A percentile compares a stretch with the other conserved stretches of the same genome.
Evolutionary conservation across 2,797 vertebrate genomes (phyloP).

Genomic region (Leptoclinus maculatus): DNA sequence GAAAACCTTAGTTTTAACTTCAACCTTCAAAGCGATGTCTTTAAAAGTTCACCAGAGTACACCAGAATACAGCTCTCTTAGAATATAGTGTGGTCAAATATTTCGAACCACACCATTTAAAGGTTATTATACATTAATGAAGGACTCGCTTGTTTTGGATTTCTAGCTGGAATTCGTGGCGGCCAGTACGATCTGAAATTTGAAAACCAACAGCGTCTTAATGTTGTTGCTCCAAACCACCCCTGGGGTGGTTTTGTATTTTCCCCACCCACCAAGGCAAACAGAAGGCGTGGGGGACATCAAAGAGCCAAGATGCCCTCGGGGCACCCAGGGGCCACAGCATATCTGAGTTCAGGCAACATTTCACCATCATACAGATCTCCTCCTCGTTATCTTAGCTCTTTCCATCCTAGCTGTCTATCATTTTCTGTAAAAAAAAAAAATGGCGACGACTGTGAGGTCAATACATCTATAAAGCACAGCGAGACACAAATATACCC

Average conservation of each 20-base stretch:
- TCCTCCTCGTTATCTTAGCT: conserved; percentile 42
- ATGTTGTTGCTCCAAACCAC: conserved; percentile 67
- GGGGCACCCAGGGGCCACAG: conserved; percentile 54
- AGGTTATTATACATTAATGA: conserved; percentile 49
- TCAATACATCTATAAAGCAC: conserved; percentile 23
- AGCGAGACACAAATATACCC: conserved; percentile 68
- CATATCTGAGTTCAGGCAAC: conserved; percentile 47
- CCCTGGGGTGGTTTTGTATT: conserved; percentile 67
- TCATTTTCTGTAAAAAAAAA: conserved; percentile 21
- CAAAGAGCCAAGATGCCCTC: conserved; percentile 63
- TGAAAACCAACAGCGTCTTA: conserved; percentile 63
- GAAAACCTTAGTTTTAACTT: conserved; percentile 18
- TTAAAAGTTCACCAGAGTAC: conserved; percentile 23
- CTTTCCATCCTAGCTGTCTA: conserved; percentile 24
- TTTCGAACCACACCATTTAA: conserved; percentile 49
- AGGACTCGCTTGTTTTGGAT: conserved; percentile 57
- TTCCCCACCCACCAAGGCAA: conserved; percentile 74
- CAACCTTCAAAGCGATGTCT: conserved; percentile 14
- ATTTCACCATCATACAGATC: conserved; percentile 57
- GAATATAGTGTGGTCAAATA: conserved; percentile 43
- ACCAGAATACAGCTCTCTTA: conserved; percentile 20
- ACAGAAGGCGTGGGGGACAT: conserved; percentile 68
- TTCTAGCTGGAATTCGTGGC: conserved; percentile 54
- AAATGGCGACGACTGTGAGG: conserved; percentile 22
- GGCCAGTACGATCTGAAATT: conserved; percentile 58